A percentile compares a stretch with the other conserved stretches of the same genome.
These are phyloP conservation scores for Porites rus DNA, from an alignment of 92 coral and sea anemone species.

Conservation along the genomic window DNA sequence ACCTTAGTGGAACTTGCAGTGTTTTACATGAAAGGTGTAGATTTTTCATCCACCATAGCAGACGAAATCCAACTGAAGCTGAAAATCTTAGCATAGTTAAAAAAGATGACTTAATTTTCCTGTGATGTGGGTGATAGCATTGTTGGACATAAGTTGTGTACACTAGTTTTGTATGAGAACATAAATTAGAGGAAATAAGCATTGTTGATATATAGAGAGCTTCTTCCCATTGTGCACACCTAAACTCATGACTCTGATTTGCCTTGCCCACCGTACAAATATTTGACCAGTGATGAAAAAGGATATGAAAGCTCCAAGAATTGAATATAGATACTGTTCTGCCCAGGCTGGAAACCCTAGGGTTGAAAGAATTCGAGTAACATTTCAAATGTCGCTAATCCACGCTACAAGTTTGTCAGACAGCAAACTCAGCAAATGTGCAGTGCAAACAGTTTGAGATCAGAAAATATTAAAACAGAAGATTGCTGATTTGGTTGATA, in stretches of 20 bases:
- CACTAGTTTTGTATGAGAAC: not conserved
- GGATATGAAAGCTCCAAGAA: conserved; percentile 30
- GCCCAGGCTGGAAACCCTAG: conserved; percentile 47
- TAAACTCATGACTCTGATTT: conserved; percentile 24
- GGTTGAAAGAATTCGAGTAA: conserved; percentile 36
- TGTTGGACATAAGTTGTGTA: conserved; percentile 15
- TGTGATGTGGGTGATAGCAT: conserved; percentile 19
- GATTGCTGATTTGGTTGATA: too few relatives aligned
- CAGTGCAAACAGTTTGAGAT: too few relatives aligned
- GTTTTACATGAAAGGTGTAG: conserved; percentile 42
- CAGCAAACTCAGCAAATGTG: too few relatives aligned
- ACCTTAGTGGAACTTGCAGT: conserved; percentile 10
- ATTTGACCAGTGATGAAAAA: conserved; percentile 20
- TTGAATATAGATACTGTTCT: conserved; percentile 58
- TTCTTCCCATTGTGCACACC: not conserved
- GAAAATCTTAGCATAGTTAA: conserved; percentile 21
- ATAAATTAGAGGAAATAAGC: not conserved
- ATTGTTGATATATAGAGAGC: not conserved
- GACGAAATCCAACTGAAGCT: conserved; percentile 33
- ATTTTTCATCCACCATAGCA: conserved; percentile 25
- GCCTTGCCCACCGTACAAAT: conserved; percentile 31
- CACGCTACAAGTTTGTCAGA: not conserved
- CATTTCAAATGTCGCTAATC: conserved; percentile 39
- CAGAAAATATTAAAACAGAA: too few relatives aligned
- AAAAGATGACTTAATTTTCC: conserved; percentile 39